These are phyloP conservation scores for Hoplostethus atlanticus DNA, from an alignment of 2,797 vertebrate genomes.

Conservation along the genomic window DNA sequence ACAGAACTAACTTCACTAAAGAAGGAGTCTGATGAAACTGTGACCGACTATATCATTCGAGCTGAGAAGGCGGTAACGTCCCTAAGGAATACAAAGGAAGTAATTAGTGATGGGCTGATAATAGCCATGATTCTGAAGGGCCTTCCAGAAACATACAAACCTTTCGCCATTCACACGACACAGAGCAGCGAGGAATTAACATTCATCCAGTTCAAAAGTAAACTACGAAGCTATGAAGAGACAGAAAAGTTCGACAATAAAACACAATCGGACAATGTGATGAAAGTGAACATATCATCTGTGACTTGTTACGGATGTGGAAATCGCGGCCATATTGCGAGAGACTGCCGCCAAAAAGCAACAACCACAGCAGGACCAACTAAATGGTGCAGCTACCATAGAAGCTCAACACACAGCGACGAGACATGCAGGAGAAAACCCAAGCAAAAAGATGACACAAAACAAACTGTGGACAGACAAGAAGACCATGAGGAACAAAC, in stretches of 20 bases:
- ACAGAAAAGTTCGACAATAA: conserved; percentile 38
- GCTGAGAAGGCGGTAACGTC: no score
- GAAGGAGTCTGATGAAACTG: no score
- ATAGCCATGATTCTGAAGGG: no score
- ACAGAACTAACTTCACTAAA: no score
- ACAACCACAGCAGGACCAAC: not conserved
- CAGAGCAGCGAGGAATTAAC: conserved; percentile 37
- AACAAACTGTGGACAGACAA: conserved; percentile 31
- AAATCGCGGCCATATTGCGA: conserved; percentile 9
- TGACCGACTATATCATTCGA: no score
- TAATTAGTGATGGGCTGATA: no score
- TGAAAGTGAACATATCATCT: not conserved
- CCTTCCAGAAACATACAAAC: conserved; percentile 48
- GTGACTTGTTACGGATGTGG: conserved; percentile 34
- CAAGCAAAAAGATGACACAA: conserved; percentile 29
- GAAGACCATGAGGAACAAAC: conserved; percentile 1
- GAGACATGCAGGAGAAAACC: conserved; percentile 25
- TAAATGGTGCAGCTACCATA: conserved; percentile 54
- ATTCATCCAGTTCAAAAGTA: no score
- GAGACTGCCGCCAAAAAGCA: conserved; percentile 39
- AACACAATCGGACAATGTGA: conserved; percentile 39
- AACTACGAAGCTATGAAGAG: conserved; percentile 30
- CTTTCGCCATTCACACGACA: conserved; percentile 36
- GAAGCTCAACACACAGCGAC: conserved; percentile 44
- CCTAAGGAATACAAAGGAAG: conserved; percentile 47